Conservation (phyloP, 2,888 invertebrate species). For the Trichogramma dendrolimi region DNA sequence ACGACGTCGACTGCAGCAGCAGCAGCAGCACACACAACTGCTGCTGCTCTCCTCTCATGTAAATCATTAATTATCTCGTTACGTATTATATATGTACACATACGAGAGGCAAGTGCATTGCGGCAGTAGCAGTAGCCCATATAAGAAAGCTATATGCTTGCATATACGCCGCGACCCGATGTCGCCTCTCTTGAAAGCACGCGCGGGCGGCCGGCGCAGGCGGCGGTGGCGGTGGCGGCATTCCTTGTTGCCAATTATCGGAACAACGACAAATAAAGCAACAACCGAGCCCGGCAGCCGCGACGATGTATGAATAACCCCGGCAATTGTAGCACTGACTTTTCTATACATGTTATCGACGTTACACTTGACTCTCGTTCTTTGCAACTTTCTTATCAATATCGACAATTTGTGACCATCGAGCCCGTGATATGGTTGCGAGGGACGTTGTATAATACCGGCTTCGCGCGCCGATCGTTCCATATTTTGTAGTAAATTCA, state of each 20-base stretch:
- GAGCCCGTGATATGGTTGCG: no score
- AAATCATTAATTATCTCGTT: conserved; percentile 50
- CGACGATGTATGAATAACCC: no score
- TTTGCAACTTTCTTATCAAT: no score
- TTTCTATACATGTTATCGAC: no score
- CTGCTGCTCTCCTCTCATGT: conserved; percentile 38
- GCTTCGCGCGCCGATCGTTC: no score
- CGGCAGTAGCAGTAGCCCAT: neutral
- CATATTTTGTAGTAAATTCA: no score
- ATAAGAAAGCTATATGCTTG: conserved; percentile 40
- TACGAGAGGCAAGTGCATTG: conserved; percentile 28
- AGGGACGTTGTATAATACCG: no score
- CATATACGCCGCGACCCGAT: conserved; percentile 32
- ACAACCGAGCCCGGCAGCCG: conserved; percentile 21
- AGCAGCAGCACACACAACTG: neutral
- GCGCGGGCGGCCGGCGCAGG: conserved; percentile 7
- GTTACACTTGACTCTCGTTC: no score
- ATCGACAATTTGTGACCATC: no score
- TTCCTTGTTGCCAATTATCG: conserved; percentile 38
- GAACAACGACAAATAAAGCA: conserved; percentile 36
- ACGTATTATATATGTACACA: conserved; percentile 25
- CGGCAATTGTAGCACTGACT: no score
- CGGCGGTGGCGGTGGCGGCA: conserved; percentile 26
- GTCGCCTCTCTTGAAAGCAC: conserved; percentile 23
- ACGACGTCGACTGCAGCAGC: neutral